Percentiles rank a stretch among this genome's conserved stretches.
Evolutionary conservation across 2,888 invertebrate species (phyloP).

Genomic region (Dione juno): DNA sequence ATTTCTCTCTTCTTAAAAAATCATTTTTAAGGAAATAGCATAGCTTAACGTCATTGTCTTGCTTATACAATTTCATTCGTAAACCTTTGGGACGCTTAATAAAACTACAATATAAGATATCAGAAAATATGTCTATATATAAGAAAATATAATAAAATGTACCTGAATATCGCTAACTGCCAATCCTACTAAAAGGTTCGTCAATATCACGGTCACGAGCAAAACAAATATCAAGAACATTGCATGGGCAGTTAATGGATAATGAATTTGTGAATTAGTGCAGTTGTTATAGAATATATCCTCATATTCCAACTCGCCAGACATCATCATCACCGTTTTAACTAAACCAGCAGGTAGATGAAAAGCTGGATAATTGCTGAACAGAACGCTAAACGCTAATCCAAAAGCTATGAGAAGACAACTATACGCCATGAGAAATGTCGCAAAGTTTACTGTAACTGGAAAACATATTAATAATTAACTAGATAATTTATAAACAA

Average conservation of each 20-base stretch:
- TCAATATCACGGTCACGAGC: conserved; percentile 91
- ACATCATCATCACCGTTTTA: conserved; percentile 95
- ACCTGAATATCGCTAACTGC: conserved; percentile 93
- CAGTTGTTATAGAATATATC: conserved; percentile 89
- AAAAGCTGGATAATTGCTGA: conserved; percentile 90
- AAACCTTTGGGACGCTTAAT: too few species aligned
- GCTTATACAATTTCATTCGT: too few species aligned
- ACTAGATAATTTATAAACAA: too few species aligned
- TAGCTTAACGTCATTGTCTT: too few species aligned
- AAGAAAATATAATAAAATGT: conserved; percentile 28
- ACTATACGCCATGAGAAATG: conserved; percentile 91
- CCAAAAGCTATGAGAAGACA: conserved; percentile 92
- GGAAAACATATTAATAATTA: conserved; percentile 51
- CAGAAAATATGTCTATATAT: too few species aligned
- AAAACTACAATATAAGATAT: too few species aligned
- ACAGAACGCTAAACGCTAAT: conserved; percentile 91
- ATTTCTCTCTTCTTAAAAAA: too few species aligned
- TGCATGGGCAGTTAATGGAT: conserved; percentile 89
- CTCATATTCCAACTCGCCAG: conserved; percentile 93
- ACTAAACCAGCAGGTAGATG: conserved; percentile 86
- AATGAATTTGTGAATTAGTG: conserved; percentile 80
- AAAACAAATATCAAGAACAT: conserved; percentile 90
- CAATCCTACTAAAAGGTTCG: conserved; percentile 92
- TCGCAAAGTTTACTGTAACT: conserved; percentile 92
- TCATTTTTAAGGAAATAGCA: too few species aligned